These are phyloP conservation scores for Drosophila tsacasi DNA, from an alignment of 1,140 invertebrate species.

Conservation along the genomic window DNA sequence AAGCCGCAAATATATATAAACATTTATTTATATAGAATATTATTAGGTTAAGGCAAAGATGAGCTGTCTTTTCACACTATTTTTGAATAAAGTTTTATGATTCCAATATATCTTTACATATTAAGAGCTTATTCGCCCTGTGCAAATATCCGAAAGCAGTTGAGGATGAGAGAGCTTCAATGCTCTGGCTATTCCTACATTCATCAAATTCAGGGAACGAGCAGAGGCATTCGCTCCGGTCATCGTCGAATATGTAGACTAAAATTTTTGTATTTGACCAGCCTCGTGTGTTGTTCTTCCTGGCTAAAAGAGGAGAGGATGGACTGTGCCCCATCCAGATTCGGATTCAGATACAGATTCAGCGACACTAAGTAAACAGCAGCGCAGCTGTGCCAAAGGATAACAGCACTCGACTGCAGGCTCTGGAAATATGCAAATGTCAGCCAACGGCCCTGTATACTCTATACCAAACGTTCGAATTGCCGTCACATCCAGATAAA, in stretches of 20 bases:
- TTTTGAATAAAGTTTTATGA: not conserved
- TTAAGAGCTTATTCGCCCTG: not conserved
- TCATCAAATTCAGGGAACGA: slow-evolving; percentile 65
- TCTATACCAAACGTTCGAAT: slow-evolving; percentile 17
- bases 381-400: slow-evolving; percentile 75
- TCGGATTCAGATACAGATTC: slow-evolving; percentile 62
- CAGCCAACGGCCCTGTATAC: slow-evolving; percentile 17
- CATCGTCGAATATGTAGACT: slow-evolving; percentile 64
- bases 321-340: slow-evolving; percentile 12
- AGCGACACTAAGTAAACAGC: slow-evolving; percentile 79
- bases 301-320: slow-evolving; percentile 31
- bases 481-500: slow-evolving; percentile 74
- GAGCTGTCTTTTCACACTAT: not conserved
- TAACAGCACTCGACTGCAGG: slow-evolving; percentile 64
- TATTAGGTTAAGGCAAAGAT: no score
- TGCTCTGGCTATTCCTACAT: slow-evolving; percentile 45
- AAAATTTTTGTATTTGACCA: slow-evolving; percentile 67
- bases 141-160: slow-evolving; percentile 17
- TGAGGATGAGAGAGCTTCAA: slow-evolving; percentile 18
- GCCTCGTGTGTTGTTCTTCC: slow-evolving; percentile 29
- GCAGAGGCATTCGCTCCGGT: slow-evolving; percentile 33
- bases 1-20: not conserved
- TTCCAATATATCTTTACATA: not conserved
- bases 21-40: not conserved
- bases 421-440: slow-evolving; percentile 75